phyloP scores from a whole-genome alignment of 2,113 vertebrate genomes.

The Phalacrocorax carbo region DNA sequence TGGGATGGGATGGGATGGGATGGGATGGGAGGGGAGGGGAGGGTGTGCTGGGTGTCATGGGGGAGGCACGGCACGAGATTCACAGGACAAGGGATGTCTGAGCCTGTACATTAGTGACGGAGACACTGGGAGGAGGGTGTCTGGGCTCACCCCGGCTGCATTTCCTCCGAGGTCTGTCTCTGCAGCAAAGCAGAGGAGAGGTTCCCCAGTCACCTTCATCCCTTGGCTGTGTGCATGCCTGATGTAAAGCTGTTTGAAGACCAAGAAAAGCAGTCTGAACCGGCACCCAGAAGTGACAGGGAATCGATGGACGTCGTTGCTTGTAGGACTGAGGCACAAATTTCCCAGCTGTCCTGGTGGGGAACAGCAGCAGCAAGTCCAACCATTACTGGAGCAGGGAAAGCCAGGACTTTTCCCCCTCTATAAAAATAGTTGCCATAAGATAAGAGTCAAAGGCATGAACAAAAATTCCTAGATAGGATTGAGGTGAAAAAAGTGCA shows the following conservation, averaged over 20 bases:
- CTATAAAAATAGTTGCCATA: background rate
- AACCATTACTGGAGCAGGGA: background rate
- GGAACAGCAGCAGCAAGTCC: background rate
- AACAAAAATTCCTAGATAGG: background rate
- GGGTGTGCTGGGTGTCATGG: background rate
- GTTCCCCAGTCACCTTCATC: background rate
- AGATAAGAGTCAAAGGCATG: background rate
- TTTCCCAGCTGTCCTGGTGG: background rate
- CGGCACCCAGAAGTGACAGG: background rate
- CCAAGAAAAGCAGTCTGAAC: background rate
- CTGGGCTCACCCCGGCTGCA: fast-evolving
- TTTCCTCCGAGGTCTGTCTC: background rate
- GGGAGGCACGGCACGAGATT: background rate
- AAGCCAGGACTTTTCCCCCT: background rate
- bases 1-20: background rate
- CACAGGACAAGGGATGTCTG: background rate
- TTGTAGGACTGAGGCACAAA: background rate
- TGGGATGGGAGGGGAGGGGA: background rate
- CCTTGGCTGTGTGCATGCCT: background rate
- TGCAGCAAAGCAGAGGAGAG: background rate
- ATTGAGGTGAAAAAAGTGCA: background rate
- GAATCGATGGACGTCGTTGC: background rate
- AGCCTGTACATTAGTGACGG: background rate
- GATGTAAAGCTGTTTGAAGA: background rate
- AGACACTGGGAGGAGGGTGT: background rate